phyloP scores from a whole-genome alignment of 1,140 invertebrate genomes.

The Trichonephila clavata region DNA sequence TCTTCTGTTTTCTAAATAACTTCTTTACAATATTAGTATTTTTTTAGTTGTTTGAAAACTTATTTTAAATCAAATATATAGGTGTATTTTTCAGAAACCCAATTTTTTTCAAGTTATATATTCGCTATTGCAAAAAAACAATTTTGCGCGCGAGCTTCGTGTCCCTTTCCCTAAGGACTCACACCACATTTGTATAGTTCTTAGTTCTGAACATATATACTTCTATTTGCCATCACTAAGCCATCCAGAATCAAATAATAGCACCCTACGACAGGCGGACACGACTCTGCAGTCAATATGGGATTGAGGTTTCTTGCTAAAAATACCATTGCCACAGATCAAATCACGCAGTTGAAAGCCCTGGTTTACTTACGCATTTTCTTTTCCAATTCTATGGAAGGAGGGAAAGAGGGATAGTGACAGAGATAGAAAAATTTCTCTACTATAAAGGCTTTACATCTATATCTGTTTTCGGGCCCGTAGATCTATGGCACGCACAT shows the following conservation, averaged over 20 bases:
- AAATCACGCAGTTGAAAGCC: slow-evolving; percentile 40
- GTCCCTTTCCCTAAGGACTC: not conserved
- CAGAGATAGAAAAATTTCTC: slow-evolving; percentile 13
- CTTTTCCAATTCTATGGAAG: not conserved
- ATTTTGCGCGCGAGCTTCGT: no score
- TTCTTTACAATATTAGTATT: no score
- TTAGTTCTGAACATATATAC: not conserved
- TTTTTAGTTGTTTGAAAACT: no score
- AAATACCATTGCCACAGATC: slow-evolving; percentile 25
- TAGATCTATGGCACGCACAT: not conserved
- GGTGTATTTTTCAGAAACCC: no score
- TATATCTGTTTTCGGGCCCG: not conserved
- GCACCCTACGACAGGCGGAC: not conserved
- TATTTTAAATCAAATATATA: no score
- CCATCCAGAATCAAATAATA: slow-evolving; percentile 31
- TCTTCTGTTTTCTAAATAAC: no score
- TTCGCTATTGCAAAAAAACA: no score
- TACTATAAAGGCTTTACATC: not conserved
- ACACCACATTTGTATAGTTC: not conserved
- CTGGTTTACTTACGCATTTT: slow-evolving; percentile 49
- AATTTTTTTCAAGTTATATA: no score
- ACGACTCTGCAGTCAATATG: not conserved
- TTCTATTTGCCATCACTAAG: not conserved
- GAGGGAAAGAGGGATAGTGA: not conserved
- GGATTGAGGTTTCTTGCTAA: not conserved